Evolutionary conservation across 2,888 invertebrate species (phyloP), one percentile per base, ranked within the genome.

Genomic region (Ceriagrion tenellum): DNA sequence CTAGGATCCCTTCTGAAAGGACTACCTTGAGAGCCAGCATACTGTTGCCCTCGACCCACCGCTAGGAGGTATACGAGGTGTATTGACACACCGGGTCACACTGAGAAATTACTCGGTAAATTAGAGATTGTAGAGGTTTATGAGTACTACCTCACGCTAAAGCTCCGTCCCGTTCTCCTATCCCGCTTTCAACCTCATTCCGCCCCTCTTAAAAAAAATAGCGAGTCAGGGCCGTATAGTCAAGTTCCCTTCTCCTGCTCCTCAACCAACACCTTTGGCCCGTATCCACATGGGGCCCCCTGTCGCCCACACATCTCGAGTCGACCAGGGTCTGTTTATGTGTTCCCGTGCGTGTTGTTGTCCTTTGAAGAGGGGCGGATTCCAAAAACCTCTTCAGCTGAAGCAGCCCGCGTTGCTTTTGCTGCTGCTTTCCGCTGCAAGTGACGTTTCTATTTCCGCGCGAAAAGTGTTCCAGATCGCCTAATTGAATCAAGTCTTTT

Each of bases 361-460:
- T 35, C 18, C 81, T 81, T 81, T 35, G 30, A 81, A 81, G 81
- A n/a, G 81, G 81, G 81, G 59, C 16, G 59, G 59, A 69, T 81
- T 81, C 18, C 81, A 35, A 59, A 47, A 69, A 81, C 81, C 81
- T 35, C 81, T 59, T 59, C 30, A 30, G 56, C 59, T 59, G 1
- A 35, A 23, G 13, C 16, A 91, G 20, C 40, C n/a, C 35, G 35
- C 90, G 35, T 59, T 59, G 40, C 59, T 26, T 91, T 91, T 91
- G 90, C 59, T 35, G 6, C 81, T 35, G 35, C 81, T n/a, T 35
- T 30, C 81, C 81, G 35, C 81, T 81, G 81, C 35, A 81, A 81
- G 81, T 81, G 81, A 81, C 81, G 30, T 59, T 35, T 91, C 89
- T 89, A 89, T 89, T 89, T 89, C 89, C 55, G 55, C 55, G 8